Base-by-base conservation (phyloP, 2,888 invertebrate species). In the Agonopterix alstromeriana region DNA sequence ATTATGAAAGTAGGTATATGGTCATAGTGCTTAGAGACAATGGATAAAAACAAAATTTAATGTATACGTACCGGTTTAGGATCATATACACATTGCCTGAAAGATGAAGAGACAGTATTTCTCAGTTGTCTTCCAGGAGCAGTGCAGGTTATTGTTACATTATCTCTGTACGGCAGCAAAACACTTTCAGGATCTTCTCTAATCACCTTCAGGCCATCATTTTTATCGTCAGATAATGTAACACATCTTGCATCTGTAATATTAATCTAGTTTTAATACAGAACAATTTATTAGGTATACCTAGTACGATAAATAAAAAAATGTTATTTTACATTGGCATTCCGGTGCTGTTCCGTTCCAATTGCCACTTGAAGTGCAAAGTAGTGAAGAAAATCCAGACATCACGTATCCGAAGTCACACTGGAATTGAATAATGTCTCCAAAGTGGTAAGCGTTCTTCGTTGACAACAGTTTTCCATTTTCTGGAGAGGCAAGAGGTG, bases 281-380 rank as follows among this genome's bases (percentile, higher is more conserved):
- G 10, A 42, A 10, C 1, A 8, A 42, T 11, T 11, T 1, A 42
- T 8, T 11, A 42, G 38, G 10, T 10, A n/a, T 38, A 10, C 8
- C n/a, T 17, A 3, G 10, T 38, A 10, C n/a, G 10, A 38, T 10
- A 10, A 38, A 38, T 38, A 10, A 38, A n/a, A 10, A 38, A 10
- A 3, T 1, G 42, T 42, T 7, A 9, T 11, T 93, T 92, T 90
- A 97, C 97, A 96, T 90, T 95, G 94, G 82, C 98, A 99, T 79
- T 95, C 94, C 3, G 99, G 98, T 42, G 94, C 92, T 4, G 96
- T 94, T 61, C 97, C 97, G 74, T 98, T 97, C 99, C 98, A 99
- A 36, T 91, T 92, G 45, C 98, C 98, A 71, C 94, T 94, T 3
- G 96, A 95, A 1, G 95, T 94, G 77, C 98, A 99, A 48, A 95